Evolutionary conservation across 2,113 vertebrate species (phyloP), one percentile per base, ranked within the genome.

Genomic region (Geococcyx californianus): DNA sequence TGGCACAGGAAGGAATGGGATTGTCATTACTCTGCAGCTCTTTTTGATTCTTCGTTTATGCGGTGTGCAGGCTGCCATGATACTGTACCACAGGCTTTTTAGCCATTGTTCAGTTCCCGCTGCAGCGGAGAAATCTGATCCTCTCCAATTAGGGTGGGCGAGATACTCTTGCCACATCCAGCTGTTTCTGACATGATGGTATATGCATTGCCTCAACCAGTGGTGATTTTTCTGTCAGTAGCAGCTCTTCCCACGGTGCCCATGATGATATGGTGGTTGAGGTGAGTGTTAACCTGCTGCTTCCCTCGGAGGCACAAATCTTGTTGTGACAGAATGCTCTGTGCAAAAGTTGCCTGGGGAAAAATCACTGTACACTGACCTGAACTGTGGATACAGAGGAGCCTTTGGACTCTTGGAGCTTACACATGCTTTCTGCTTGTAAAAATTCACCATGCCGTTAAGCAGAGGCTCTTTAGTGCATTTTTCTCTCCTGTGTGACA

Each of bases 1-100:
- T 85, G 82, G 45, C 82, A 44, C 0, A 1, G 51, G 55, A 77
- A 90, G 52, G 67, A 52, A 10, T 0, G 0, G 64, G 44, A 15
- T 45, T 84, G 80, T 74, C 87, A 81, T 84, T 82, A 64, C 23
- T 31, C 29, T 2, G 4, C 1, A 3, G 34, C 55, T 82, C 17
- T 59, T 83, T 62, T 10, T 28, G 40, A 26, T 42, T 83, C 68
- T 78, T 84, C 0, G 1, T 68, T 40, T 40, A 2, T 68, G 74
- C 52, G 56, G 1, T 82, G 90, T 93, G 34, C 55, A 84, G 68
- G 58, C 68, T 93, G 68, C 72, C 13, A 0, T 40, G 74, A 8
- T 11, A 10, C 36, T 33, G 36, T 55, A 25, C 33, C 69, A 59
- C 34, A 54, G 78, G 12, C 70, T 76, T 36, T 36, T 86, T 3